phyloP scores from a whole-genome alignment of 2,797 vertebrate species.

The Cyprinodon diabolis region DNA sequence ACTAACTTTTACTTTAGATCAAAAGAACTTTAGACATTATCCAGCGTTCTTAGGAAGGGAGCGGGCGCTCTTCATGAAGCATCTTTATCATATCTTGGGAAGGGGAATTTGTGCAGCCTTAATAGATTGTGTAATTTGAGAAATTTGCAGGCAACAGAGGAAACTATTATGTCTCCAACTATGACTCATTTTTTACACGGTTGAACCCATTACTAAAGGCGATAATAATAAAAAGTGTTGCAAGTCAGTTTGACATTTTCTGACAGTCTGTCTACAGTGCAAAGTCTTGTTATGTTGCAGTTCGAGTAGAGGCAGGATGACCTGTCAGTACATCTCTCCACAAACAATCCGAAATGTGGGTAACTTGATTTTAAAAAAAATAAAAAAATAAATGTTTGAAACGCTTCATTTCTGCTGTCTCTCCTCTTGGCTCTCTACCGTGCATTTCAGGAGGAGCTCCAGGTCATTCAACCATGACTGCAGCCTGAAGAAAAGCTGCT shows the following conservation, averaged over 20 bases:
- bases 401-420: conserved; percentile 26
- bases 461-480: conserved; percentile 51
- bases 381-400: conserved; percentile 2
- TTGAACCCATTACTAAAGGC: background rate
- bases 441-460: conserved; percentile 49
- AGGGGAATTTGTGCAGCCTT: background rate
- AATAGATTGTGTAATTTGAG: background rate
- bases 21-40: background rate
- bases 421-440: conserved; percentile 22
- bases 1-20: background rate
- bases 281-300: background rate
- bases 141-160: background rate
- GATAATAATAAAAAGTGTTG: conserved; percentile 4
- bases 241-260: conserved; percentile 8
- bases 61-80: background rate
- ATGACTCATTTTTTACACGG: background rate
- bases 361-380: conserved; percentile 2
- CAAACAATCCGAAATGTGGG: background rate
- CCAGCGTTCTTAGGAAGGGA: background rate
- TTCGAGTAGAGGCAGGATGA: background rate
- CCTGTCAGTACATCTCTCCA: background rate
- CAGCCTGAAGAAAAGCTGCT: conserved; percentile 55
- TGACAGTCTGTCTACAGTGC: background rate
- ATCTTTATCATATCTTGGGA: background rate
- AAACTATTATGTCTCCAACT: background rate